A percentile compares a stretch with the other conserved stretches of the same genome.
Evolutionary conservation across 2,888 invertebrate species (phyloP).

Genomic region (Chymomyza amoena): DNA sequence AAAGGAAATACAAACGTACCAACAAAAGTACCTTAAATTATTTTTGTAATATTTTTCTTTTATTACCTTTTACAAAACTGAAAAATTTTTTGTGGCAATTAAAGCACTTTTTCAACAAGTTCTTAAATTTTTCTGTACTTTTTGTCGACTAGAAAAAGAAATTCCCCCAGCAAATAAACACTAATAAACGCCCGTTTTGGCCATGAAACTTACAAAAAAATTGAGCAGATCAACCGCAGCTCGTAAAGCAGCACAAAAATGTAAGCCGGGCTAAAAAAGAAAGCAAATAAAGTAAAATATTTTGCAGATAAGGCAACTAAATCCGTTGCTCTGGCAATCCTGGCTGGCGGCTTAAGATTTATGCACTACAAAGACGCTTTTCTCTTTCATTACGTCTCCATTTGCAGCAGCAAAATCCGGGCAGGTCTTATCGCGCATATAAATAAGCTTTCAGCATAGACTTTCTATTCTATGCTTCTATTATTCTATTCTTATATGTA

Average conservation of each 20-base stretch:
- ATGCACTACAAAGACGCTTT: slow-evolving; percentile 65
- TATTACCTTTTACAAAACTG: no score
- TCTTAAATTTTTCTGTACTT: no score
- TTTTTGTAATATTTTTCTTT: no score
- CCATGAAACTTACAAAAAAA: neutral
- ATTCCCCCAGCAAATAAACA: neutral
- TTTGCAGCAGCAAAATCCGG: neutral
- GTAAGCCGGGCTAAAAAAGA: slow-evolving; percentile 22
- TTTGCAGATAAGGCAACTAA: slow-evolving; percentile 57
- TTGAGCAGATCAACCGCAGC: neutral
- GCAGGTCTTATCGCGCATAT: neutral
- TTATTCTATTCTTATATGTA: slow-evolving; percentile 9
- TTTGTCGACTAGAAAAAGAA: no score
- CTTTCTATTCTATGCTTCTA: slow-evolving; percentile 6
- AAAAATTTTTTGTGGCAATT: no score
- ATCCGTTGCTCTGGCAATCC: slow-evolving; percentile 61
- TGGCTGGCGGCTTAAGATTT: slow-evolving; percentile 69
- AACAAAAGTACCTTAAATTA: no score
- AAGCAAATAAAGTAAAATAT: slow-evolving; percentile 68
- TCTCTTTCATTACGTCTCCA: slow-evolving; percentile 23
- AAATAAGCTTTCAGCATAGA: slow-evolving; percentile 19
- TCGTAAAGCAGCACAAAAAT: slow-evolving; percentile 9
- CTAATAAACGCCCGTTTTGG: neutral
- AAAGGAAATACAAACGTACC: no score
- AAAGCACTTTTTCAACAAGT: no score